phyloP scores from a whole-genome alignment of 2,888 invertebrate species.

The Therioaphis trifolii region DNA sequence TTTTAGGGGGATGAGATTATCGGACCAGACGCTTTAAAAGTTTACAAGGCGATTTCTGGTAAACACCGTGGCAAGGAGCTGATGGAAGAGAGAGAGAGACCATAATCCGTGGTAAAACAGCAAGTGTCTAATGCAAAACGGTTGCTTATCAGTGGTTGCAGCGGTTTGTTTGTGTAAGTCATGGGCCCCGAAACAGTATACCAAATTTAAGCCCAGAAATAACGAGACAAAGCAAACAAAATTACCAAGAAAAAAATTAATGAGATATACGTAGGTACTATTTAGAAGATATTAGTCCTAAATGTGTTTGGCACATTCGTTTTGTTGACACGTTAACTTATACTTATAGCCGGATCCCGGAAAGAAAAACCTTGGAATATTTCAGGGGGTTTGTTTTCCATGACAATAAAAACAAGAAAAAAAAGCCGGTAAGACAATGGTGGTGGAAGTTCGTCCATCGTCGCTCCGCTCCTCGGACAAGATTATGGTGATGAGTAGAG shows the following conservation, averaged over 20 bases:
- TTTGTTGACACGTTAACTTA: neutral
- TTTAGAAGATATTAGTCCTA: neutral
- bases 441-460: too few species aligned
- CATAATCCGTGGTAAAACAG: slow-evolving; percentile 35
- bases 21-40: neutral
- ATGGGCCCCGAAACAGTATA: neutral
- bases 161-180: neutral
- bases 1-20: neutral
- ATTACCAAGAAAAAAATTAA: slow-evolving; percentile 27
- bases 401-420: neutral
- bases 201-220: slow-evolving; percentile 27
- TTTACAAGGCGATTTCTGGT: slow-evolving; percentile 19
- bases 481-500: too few species aligned
- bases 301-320: neutral
- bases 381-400: neutral
- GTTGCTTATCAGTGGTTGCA: slow-evolving; percentile 56
- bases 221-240: slow-evolving; percentile 42
- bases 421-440: too few species aligned
- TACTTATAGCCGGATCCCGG: neutral
- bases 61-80: neutral
- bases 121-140: slow-evolving; percentile 47
- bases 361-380: neutral
- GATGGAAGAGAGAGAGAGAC: neutral
- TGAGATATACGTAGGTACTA: neutral
- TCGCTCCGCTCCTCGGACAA: too few species aligned